These are phyloP conservation scores for Tetragnatha montana DNA, from an alignment of 2,888 invertebrate genomes.

Conservation along the genomic window DNA sequence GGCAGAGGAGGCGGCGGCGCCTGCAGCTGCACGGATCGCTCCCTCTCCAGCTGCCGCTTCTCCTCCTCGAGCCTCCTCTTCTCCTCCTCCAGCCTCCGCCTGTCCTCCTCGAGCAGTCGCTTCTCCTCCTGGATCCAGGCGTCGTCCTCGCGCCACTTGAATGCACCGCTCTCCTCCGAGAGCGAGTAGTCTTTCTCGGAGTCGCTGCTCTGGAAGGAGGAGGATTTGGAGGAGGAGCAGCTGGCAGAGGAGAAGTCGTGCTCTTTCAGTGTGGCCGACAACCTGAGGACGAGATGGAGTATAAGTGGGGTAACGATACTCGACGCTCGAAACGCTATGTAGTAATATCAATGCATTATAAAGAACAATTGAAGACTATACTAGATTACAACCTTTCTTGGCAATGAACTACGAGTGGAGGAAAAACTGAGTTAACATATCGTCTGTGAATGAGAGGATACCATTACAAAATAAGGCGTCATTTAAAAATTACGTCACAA, in stretches of 20 bases:
- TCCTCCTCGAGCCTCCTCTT: constrained; percentile 74
- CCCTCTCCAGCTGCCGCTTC: constrained; percentile 71
- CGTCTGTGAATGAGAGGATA: too few species aligned
- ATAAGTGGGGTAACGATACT: too few species aligned
- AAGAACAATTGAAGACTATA: too few species aligned
- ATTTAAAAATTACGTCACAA: too few species aligned
- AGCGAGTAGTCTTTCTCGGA: constrained; percentile 72
- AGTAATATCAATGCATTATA: too few species aligned
- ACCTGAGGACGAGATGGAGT: constrained; percentile 1
- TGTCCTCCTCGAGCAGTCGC: constrained; percentile 74
- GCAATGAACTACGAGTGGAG: too few species aligned
- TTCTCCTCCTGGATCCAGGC: constrained; percentile 74
- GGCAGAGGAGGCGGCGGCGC: constrained; percentile 6
- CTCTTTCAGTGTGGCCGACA: constrained; percentile 56
- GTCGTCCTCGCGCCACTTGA: constrained; percentile 18
- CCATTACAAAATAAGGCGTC: too few species aligned
- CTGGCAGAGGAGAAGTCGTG: constrained; percentile 66
- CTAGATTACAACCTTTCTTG: too few species aligned
- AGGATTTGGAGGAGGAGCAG: constrained; percentile 56
- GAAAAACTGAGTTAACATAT: too few species aligned
- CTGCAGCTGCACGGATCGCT: constrained; percentile 24
- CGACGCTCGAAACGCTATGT: too few species aligned
- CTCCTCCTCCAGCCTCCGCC: constrained; percentile 73
- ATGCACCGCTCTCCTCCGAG: constrained; percentile 60
- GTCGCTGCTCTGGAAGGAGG: constrained; percentile 66